Percentiles rank a stretch among this genome's conserved stretches.
phyloP scores from a whole-genome alignment of 2,888 invertebrate species.

The Phortica okadai region DNA sequence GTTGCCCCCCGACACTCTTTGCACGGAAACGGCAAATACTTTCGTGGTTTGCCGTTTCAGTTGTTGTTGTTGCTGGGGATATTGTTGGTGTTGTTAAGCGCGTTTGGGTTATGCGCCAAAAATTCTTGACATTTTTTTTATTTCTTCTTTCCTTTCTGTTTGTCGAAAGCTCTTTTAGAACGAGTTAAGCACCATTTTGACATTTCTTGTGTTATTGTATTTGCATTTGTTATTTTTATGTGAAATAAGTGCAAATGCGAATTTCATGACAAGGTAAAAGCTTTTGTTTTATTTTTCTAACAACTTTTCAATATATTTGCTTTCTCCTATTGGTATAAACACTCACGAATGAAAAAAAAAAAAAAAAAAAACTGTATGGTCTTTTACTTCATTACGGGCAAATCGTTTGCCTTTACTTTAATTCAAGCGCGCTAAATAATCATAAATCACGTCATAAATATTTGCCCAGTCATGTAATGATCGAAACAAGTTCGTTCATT shows the following conservation, averaged over 20 bases:
- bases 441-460: slow-evolving; percentile 59
- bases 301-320: background rate
- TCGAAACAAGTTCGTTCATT: background rate
- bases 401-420: slow-evolving; percentile 35
- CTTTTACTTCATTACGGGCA: slow-evolving; percentile 52
- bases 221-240: slow-evolving; percentile 36
- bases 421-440: slow-evolving; percentile 57
- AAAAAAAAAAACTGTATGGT: slow-evolving; percentile 29
- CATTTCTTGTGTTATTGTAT: slow-evolving; percentile 49
- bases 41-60: background rate
- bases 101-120: too few species aligned
- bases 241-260: slow-evolving; percentile 18
- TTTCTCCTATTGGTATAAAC: background rate
- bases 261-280: slow-evolving; percentile 9
- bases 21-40: too few species aligned
- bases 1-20: background rate
- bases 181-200: slow-evolving; percentile 63
- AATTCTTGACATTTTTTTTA: too few species aligned
- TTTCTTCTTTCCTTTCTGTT: background rate
- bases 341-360: background rate
- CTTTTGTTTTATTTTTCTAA: background rate
- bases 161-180: background rate
- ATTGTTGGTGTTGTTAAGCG: background rate
- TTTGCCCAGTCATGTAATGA: slow-evolving; percentile 59
- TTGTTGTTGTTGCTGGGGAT: slow-evolving; percentile 3